Conservation (phyloP, 2,888 invertebrate genomes). For the Heterodera filipjevi region DNA sequence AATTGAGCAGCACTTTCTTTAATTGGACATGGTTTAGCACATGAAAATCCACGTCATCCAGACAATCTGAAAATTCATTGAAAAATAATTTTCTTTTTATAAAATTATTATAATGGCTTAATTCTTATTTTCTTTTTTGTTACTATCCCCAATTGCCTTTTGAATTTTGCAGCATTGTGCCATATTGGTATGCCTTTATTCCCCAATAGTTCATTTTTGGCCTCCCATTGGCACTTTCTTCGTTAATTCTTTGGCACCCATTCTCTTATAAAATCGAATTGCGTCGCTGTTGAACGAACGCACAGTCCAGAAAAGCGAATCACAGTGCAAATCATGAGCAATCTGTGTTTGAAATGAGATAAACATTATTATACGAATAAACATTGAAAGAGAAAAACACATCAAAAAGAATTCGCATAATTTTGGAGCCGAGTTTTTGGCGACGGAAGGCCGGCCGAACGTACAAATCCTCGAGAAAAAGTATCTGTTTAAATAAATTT, state of each 20-base stretch:
- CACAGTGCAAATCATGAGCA: background rate
- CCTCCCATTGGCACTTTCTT: background rate
- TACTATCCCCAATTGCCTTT: background rate
- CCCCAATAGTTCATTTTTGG: background rate
- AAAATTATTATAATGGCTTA: too few relatives aligned
- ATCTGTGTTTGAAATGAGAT: background rate
- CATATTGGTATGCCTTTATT: background rate
- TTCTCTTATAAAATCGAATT: background rate
- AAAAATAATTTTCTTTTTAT: too few relatives aligned
- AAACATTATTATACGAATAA: too few relatives aligned
- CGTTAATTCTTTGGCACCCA: background rate
- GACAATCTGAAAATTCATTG: too few relatives aligned
- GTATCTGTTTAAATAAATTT: background rate
- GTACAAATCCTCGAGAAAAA: background rate
- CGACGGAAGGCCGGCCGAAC: background rate
- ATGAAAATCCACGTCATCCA: background rate
- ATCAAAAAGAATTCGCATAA: background rate
- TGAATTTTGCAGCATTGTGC: background rate
- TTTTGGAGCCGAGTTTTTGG: background rate
- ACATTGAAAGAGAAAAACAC: background rate
- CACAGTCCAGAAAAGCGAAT: background rate
- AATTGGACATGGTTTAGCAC: background rate
- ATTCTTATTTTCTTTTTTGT: background rate
- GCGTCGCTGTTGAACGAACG: background rate
- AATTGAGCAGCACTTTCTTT: background rate